phyloP scores from a whole-genome alignment of 2,888 invertebrate genomes.

The Phortica okadai region DNA sequence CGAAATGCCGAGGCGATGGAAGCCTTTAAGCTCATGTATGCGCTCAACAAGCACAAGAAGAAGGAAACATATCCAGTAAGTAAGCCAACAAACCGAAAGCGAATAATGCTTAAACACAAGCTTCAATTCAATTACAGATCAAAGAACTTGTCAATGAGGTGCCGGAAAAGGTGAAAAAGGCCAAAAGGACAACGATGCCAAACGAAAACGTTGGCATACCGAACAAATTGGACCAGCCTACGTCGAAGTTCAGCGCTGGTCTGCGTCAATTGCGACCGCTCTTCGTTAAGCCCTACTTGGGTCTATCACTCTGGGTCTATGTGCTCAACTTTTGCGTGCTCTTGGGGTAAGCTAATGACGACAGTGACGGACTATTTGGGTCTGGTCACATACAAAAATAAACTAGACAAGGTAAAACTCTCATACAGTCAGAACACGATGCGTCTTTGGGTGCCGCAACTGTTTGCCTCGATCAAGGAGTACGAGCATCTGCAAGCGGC shows the following conservation, averaged over 20 bases:
- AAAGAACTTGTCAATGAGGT: conserved; percentile 63
- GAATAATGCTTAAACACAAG: not conserved
- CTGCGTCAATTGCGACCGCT: conserved; percentile 81
- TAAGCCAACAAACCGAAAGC: conserved; percentile 9
- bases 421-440: conserved; percentile 83
- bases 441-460: conserved; percentile 90
- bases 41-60: conserved; percentile 81
- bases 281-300: conserved; percentile 80
- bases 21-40: conserved; percentile 79
- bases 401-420: conserved; percentile 1
- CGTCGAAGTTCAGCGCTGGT: conserved; percentile 77
- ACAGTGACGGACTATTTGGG: not conserved
- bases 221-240: not conserved
- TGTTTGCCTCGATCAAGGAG: conserved; percentile 83
- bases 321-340: conserved; percentile 81
- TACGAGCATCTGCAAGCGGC: conserved; percentile 71
- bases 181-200: conserved; percentile 40
- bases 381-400: not conserved
- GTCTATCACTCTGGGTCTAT: conserved; percentile 81
- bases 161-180: conserved; percentile 46
- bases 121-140: conserved; percentile 52
- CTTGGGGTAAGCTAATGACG: conserved; percentile 79
- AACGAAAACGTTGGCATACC: not conserved
- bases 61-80: conserved; percentile 82
- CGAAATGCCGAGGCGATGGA: conserved; percentile 69